A percentile compares a stretch with the other conserved stretches of the same genome.
Conservation (phyloP, 2,113 vertebrate genomes). For the Eleginops maclovinus region DNA sequence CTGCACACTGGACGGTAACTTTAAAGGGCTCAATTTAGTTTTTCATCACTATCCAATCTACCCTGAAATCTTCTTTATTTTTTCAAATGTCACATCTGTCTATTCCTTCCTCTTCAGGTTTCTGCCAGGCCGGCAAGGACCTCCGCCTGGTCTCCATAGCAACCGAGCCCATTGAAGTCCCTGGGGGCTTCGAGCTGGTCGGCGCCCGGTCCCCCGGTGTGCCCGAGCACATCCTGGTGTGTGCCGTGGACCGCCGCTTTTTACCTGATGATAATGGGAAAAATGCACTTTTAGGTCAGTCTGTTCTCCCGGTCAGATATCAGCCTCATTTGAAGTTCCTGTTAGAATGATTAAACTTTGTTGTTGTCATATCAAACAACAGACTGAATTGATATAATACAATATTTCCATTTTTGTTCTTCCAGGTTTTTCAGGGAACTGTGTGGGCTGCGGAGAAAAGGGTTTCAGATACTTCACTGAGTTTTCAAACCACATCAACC, state of each 20-base stretch:
- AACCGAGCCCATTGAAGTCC: constrained; percentile 92
- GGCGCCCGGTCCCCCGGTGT: constrained; percentile 96
- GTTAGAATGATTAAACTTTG: not conserved
- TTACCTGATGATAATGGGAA: constrained; percentile 98
- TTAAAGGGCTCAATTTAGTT: not conserved
- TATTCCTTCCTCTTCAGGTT: constrained; percentile 83
- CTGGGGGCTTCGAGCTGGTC: constrained; percentile 94
- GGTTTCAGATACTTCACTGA: constrained; percentile 99
- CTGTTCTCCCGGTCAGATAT: constrained; percentile 10
- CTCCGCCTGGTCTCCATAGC: constrained; percentile 94
- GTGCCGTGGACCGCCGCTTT: constrained; percentile 96
- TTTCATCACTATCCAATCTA: not conserved
- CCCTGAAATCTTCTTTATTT: not conserved
- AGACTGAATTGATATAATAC: not conserved
- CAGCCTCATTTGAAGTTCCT: not conserved
- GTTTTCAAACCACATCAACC: constrained; percentile 99
- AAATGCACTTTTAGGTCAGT: constrained; percentile 99
- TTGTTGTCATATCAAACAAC: too few relatives aligned
- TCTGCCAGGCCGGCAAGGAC: constrained; percentile 99
- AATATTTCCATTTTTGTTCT: not conserved
- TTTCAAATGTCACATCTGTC: not conserved
- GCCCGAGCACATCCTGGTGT: constrained; percentile 97
- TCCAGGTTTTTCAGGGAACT: constrained; percentile 98
- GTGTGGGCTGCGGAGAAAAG: constrained; percentile 97
- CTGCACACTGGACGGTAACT: constrained; percentile 94